These are phyloP conservation scores for Cylas formicarius DNA, from an alignment of 1,140 invertebrate genomes.

Conservation along the genomic window DNA sequence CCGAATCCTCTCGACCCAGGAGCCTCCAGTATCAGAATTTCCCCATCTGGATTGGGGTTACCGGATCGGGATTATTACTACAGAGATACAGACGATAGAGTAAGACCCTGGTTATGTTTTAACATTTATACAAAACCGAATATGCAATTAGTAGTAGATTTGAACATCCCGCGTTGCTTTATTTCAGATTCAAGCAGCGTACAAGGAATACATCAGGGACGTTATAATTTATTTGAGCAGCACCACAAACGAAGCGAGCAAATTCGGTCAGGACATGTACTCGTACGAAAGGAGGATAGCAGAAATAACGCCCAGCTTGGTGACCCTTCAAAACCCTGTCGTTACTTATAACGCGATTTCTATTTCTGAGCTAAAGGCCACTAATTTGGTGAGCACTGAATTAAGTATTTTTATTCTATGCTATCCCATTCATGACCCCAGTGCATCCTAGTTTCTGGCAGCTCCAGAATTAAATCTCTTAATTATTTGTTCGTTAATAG, in stretches of 20 bases:
- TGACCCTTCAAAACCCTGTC: conserved; percentile 39
- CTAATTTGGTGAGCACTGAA: conserved; percentile 45
- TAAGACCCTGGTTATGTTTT: no score
- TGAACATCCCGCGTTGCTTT: background rate
- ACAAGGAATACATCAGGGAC: conserved; percentile 52
- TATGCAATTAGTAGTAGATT: background rate
- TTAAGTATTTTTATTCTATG: conserved; percentile 15
- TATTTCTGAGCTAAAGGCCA: conserved; percentile 42
- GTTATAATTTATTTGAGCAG: conserved; percentile 46
- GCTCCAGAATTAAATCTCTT: no score
- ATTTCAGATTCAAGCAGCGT: conserved; percentile 46
- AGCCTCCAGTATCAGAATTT: conserved; percentile 46
- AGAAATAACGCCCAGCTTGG: conserved; percentile 44
- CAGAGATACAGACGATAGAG: conserved; percentile 38
- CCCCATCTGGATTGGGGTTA: conserved; percentile 48
- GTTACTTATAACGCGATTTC: conserved; percentile 39
- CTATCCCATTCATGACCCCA: no score
- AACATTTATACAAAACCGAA: conserved; percentile 20
- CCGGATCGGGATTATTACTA: conserved; percentile 49
- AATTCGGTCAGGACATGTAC: conserved; percentile 53
- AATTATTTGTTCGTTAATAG: no score
- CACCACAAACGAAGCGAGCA: conserved; percentile 42
- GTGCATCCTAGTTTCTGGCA: no score
- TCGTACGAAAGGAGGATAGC: conserved; percentile 54
- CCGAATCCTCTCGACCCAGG: conserved; percentile 42